phyloP scores from a whole-genome alignment of 2,888 invertebrate species.

The Archips crataeganus region DNA sequence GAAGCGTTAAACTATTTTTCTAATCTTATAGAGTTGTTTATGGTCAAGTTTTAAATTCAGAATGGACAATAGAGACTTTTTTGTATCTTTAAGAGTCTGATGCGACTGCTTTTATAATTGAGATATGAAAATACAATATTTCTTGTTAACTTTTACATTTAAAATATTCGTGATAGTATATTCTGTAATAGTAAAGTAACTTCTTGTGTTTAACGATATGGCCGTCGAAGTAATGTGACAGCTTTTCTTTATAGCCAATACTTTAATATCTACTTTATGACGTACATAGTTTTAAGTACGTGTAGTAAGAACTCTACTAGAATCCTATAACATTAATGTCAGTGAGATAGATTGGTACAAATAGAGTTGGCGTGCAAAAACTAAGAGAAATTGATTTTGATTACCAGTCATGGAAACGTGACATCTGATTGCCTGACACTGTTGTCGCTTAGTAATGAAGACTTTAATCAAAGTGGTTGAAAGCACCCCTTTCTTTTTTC shows the following conservation, averaged over 20 bases:
- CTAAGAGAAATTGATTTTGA: not conserved
- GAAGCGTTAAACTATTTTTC: not conserved
- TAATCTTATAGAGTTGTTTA: constrained; percentile 11
- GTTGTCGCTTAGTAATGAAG: not conserved
- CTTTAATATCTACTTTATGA: not conserved
- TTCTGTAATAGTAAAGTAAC: not conserved
- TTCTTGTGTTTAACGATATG: not conserved
- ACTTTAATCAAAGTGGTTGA: not conserved
- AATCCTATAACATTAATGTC: too few species aligned
- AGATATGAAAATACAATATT: not conserved
- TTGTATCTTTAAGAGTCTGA: not conserved
- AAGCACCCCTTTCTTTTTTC: not conserved
- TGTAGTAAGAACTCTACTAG: not conserved
- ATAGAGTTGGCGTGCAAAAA: not conserved
- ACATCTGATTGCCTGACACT: not conserved
- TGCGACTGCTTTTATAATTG: not conserved
- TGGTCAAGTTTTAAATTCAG: constrained; percentile 7
- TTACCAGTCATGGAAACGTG: not conserved
- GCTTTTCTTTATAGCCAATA: not conserved
- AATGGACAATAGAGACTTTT: constrained; percentile 3
- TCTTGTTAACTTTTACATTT: not conserved
- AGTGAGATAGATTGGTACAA: not conserved
- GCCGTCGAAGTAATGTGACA: not conserved
- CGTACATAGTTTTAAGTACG: not conserved
- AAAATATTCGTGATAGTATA: not conserved